Percentiles rank a stretch among this genome's conserved stretches.
Evolutionary conservation across 2,888 invertebrate genomes (phyloP).

Genomic region (Galeopsomyia nigrocyanea): DNA sequence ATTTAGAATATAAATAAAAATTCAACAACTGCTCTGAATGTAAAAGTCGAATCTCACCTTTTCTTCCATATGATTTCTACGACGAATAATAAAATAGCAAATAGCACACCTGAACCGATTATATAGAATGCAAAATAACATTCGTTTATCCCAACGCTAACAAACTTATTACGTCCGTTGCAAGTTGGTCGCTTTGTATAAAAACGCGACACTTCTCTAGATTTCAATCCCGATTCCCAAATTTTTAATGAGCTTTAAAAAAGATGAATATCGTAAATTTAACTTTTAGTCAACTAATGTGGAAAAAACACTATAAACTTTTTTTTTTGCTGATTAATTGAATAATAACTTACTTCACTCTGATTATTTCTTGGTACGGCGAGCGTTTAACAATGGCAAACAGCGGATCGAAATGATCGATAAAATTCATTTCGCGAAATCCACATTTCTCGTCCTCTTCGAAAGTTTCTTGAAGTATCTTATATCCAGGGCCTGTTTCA

Average conservation of each 20-base stretch:
- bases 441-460: constrained; percentile 80
- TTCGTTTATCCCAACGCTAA: constrained; percentile 75
- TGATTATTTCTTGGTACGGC: constrained; percentile 68
- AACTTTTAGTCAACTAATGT: neutral
- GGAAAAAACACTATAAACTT: neutral
- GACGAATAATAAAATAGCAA: constrained; percentile 67
- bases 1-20: neutral
- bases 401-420: constrained; percentile 67
- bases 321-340: neutral
- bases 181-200: constrained; percentile 75
- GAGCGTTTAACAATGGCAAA: constrained; percentile 62
- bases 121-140: constrained; percentile 72
- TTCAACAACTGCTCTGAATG: neutral
- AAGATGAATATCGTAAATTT: neutral
- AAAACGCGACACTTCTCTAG: constrained; percentile 71
- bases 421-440: constrained; percentile 72
- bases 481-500: constrained; percentile 77
- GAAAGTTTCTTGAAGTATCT: constrained; percentile 77
- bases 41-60: constrained; percentile 19
- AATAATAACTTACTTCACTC: constrained; percentile 53
- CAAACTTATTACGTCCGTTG: constrained; percentile 65
- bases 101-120: constrained; percentile 71
- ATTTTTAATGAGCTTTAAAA: constrained; percentile 68
- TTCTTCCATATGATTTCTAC: constrained; percentile 52
- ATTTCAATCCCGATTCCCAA: constrained; percentile 74